These are phyloP conservation scores for Hippopotamyrus pictus DNA, from an alignment of 2,797 vertebrate genomes.

Conservation along the genomic window DNA sequence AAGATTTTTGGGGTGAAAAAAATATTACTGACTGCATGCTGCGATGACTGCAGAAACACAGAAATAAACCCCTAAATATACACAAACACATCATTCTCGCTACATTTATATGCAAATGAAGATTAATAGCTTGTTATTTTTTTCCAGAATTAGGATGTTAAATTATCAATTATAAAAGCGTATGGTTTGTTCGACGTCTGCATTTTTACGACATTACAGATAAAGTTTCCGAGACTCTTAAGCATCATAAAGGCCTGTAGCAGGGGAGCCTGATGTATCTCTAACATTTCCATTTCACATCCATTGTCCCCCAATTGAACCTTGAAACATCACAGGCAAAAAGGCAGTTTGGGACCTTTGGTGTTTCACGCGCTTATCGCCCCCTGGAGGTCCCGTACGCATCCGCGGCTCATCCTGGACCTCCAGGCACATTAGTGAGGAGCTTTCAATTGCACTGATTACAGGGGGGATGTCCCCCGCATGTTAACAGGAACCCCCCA, in stretches of 20 bases:
- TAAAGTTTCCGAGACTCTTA: not conserved
- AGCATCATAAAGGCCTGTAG: not conserved
- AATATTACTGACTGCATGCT: not conserved
- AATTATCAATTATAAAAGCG: not conserved
- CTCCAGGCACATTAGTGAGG: constrained; percentile 65
- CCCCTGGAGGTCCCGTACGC: constrained; percentile 47
- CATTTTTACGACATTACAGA: not conserved
- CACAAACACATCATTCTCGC: not conserved
- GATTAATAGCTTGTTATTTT: constrained; percentile 12
- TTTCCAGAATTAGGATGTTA: constrained; percentile 4
- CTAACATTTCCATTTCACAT: constrained; percentile 51
- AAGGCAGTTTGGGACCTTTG: constrained; percentile 41
- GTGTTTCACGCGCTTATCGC: constrained; percentile 37
- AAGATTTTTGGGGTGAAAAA: not conserved
- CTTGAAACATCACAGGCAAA: constrained; percentile 42
- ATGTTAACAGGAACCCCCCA: constrained; percentile 60
- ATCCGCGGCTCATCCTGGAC: constrained; percentile 57
- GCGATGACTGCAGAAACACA: not conserved
- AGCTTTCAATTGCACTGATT: constrained; percentile 71
- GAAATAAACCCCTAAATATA: not conserved
- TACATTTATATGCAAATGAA: not conserved
- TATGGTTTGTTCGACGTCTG: not conserved
- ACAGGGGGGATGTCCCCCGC: constrained; percentile 54
- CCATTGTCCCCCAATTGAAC: constrained; percentile 42
- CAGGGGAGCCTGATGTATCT: not conserved